Evolutionary conservation across 2,888 invertebrate species (phyloP), one percentile per base, ranked within the genome.

Genomic region (Nudaria mundana): DNA sequence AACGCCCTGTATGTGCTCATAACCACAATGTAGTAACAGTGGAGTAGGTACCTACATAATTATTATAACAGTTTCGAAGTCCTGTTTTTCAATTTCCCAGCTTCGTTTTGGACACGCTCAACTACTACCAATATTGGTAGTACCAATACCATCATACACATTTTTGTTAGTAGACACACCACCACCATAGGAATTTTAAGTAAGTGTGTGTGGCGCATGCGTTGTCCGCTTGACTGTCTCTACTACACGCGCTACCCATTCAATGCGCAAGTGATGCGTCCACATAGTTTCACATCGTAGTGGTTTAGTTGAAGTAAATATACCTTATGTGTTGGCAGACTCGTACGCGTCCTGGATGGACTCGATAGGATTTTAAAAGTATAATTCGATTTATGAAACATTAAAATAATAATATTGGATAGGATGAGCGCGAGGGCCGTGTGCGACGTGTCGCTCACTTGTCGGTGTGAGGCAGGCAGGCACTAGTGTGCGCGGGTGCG

Each of bases 181-280:
- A n/a, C n/a, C n/a, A n/a, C 5, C 20, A 20, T 20, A 54, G 66
- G 67, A 51, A 57, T 53, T 56, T 51, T 52, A 53, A 64, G 63
- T 63, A 67, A n/a, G 83, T 79, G 75, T 79, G 81, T 59, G 80
- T 76, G 68, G 75, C 81, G 85, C 86, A 85, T 85, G 87, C 86
- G 86, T 75, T 75, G 54, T 73, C n/a, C n/a, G n/a, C n/a, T n/a
- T n/a, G 48, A 44, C 53, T 55, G 62, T 69, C 62, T 73, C 65
- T 70, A n/a, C n/a, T n/a, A 74, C 75, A 80, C 78, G 72, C 73
- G 71, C 57, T 75, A 63, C 67, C 72, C 86, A 85, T 83, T 86
- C 81, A 84, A 71, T 81, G 83, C 83, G 82, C 81, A 81, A 78
- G 71, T 68, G 68, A 81, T 75, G 66, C 69, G 72, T 71, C 68